phyloP scores from a whole-genome alignment of 2,797 vertebrate genomes.

The Gymnothorax javanicus region DNA sequence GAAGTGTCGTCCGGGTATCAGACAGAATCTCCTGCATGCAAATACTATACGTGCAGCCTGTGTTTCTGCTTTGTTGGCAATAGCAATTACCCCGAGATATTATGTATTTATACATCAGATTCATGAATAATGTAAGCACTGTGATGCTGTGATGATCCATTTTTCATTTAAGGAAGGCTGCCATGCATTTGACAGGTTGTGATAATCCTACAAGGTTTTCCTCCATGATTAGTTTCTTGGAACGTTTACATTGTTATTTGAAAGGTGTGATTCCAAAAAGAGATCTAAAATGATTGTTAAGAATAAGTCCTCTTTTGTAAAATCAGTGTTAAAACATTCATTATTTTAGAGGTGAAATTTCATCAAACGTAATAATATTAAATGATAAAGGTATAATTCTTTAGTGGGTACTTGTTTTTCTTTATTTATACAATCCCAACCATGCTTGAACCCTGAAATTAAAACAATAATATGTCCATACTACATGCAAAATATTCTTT shows the following conservation, averaged over 20 bases:
- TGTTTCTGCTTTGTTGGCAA: conserved; percentile 89
- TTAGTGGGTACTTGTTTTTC: background rate
- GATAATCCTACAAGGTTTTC: conserved; percentile 98
- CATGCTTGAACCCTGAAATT: conserved; percentile 8
- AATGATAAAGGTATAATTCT: conserved; percentile 28
- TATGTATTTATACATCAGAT: conserved; percentile 99
- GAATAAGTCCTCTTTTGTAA: too few species aligned
- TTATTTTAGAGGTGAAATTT: conserved; percentile 97
- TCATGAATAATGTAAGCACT: conserved; percentile 99
- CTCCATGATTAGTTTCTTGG: conserved; percentile 99
- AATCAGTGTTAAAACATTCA: conserved; percentile 64
- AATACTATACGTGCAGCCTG: conserved; percentile 99
- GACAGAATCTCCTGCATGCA: conserved; percentile 93
- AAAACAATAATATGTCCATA: background rate
- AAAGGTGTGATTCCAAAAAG: conserved; percentile 96
- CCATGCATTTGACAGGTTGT: conserved; percentile 97
- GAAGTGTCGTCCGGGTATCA: conserved; percentile 85
- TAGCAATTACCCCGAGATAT: conserved; percentile 93
- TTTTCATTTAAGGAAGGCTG: conserved; percentile 99
- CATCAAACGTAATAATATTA: conserved; percentile 68
- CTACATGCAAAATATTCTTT: background rate
- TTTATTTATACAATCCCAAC: background rate
- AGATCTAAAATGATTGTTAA: too few species aligned
- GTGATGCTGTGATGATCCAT: conserved; percentile 99
- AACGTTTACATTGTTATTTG: conserved; percentile 99